A percentile compares a stretch with the other conserved stretches of the same genome.
phyloP scores from a whole-genome alignment of 35 echinoderm and acorn worm species.

The Heliocidaris tuberculata region DNA sequence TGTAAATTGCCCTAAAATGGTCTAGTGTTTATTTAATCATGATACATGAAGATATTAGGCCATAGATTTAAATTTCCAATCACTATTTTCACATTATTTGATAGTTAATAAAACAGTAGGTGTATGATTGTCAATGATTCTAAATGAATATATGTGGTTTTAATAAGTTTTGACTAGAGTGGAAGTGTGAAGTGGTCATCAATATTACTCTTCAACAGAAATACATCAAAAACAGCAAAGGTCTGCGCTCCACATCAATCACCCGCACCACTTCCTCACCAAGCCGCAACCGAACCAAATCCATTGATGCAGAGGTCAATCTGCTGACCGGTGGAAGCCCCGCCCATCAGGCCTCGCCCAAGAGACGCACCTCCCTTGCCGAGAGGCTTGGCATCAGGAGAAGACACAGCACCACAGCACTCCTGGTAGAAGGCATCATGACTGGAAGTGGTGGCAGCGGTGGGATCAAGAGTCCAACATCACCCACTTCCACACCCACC shows the following conservation, averaged over 20 bases:
- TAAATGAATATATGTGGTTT: background rate
- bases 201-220: background rate
- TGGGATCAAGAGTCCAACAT: background rate
- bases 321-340: constrained; percentile 40
- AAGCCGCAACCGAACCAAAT: constrained; percentile 71
- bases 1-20: no score
- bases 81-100: no score
- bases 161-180: background rate
- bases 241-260: background rate
- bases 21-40: no score
- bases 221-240: constrained; percentile 18
- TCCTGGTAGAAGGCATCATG: constrained; percentile 56
- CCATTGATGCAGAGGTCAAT: constrained; percentile 70
- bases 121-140: no score
- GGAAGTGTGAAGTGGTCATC: background rate
- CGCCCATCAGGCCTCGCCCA: constrained; percentile 49
- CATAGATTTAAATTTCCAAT: no score
- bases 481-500: background rate
- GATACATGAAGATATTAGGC: no score
- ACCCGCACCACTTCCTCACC: constrained; percentile 26
- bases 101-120: no score
- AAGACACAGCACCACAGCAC: constrained; percentile 61
- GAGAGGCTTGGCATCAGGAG: constrained; percentile 73
- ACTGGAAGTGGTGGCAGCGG: background rate
- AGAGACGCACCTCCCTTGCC: constrained; percentile 50